phyloP scores from a whole-genome alignment of 2,113 vertebrate species.

The Oncorhynchus clarkii region DNA sequence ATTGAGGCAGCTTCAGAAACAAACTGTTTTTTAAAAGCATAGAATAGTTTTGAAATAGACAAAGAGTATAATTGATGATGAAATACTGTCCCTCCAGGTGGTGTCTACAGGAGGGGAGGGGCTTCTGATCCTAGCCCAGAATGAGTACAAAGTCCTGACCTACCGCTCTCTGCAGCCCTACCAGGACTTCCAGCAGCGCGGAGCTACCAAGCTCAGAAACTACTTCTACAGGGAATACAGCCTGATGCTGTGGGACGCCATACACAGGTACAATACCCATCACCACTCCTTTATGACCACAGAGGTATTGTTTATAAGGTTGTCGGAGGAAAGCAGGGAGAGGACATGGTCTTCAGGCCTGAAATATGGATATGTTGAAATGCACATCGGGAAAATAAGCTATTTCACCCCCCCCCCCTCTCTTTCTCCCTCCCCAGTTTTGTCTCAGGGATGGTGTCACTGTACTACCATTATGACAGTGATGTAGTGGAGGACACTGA shows the following conservation, averaged over 20 bases:
- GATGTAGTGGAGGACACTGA: slow-evolving; percentile 61
- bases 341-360: too few relatives aligned
- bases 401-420: too few relatives aligned
- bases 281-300: too few relatives aligned
- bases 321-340: too few relatives aligned
- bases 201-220: slow-evolving; percentile 43
- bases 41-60: too few relatives aligned
- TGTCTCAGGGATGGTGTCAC: slow-evolving; percentile 51
- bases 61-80: too few relatives aligned
- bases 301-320: too few relatives aligned
- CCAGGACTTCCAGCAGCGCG: slow-evolving; percentile 58
- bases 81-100: slow-evolving; percentile 41
- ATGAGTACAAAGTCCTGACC: slow-evolving; percentile 65
- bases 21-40: too few relatives aligned
- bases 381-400: too few relatives aligned
- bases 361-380: too few relatives aligned
- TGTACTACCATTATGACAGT: slow-evolving; percentile 58
- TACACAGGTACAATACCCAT: slow-evolving; percentile 42
- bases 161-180: slow-evolving; percentile 69
- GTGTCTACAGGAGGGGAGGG: slow-evolving; percentile 66
- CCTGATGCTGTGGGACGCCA: slow-evolving; percentile 67
- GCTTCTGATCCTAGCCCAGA: slow-evolving; percentile 60
- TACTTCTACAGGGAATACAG: slow-evolving; percentile 70
- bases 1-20: too few relatives aligned
- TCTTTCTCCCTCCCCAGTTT: slow-evolving; percentile 45